These are phyloP conservation scores for Lycocorax pyrrhopterus DNA, from an alignment of 2,113 vertebrate genomes.

Conservation along the genomic window DNA sequence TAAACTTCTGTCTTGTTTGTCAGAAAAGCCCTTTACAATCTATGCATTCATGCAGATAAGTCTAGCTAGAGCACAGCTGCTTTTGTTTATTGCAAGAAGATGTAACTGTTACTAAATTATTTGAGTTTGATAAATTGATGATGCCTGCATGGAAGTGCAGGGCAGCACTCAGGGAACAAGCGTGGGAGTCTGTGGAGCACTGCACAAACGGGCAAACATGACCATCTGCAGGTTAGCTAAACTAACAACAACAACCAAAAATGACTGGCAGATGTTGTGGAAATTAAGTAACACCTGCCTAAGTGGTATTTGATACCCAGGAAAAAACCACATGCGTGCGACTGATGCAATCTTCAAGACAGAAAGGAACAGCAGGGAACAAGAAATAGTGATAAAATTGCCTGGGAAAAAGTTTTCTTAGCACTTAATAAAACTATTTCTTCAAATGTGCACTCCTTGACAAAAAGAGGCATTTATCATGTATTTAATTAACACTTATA, in stretches of 20 bases:
- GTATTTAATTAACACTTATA: neutral
- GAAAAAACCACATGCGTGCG: neutral
- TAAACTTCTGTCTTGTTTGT: conserved; percentile 37
- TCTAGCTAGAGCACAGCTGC: conserved; percentile 25
- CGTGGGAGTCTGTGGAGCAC: neutral
- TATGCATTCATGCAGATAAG: conserved; percentile 47
- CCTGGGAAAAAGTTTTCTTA: conserved; percentile 18
- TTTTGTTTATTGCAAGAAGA: conserved; percentile 21
- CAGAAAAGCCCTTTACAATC: conserved; percentile 36
- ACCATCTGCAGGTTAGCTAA: conserved; percentile 45
- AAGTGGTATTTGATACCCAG: neutral
- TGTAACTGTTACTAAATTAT: conserved; percentile 32
- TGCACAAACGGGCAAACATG: neutral
- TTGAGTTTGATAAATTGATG: conserved; percentile 31
- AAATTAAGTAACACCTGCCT: conserved; percentile 45
- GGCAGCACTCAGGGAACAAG: neutral
- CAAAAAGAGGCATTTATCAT: neutral
- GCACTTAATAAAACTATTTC: neutral
- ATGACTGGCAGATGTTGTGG: conserved; percentile 47
- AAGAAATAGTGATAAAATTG: neutral
- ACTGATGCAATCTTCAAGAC: neutral
- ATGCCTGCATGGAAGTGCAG: neutral
- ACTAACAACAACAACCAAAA: neutral
- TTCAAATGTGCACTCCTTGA: neutral
- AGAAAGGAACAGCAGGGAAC: neutral